phyloP scores from a whole-genome alignment of 2,113 vertebrate genomes.

The Anas platyrhynchos region DNA sequence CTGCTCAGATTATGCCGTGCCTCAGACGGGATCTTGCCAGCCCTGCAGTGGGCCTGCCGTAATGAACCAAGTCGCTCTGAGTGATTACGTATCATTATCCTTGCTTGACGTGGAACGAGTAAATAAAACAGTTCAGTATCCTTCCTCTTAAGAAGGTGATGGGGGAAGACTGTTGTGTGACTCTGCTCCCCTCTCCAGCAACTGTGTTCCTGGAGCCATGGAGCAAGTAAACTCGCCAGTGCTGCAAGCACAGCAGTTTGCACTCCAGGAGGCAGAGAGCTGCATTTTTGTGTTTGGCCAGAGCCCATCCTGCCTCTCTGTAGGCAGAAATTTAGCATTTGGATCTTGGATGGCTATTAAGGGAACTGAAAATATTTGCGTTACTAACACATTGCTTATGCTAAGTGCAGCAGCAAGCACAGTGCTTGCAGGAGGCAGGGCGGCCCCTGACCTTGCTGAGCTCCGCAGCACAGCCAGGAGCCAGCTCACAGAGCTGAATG shows the following conservation, averaged over 20 bases:
- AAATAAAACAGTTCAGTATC: neutral
- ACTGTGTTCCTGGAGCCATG: neutral
- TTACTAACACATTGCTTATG: neutral
- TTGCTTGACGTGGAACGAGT: accelerated
- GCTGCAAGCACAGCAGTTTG: accelerated
- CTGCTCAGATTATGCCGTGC: accelerated
- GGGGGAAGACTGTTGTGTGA: neutral
- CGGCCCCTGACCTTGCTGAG: neutral
- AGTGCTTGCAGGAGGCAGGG: neutral
- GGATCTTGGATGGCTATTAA: neutral
- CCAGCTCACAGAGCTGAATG: accelerated
- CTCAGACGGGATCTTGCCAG: neutral
- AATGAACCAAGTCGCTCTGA: neutral
- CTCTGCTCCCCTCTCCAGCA: neutral
- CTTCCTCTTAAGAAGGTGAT: neutral
- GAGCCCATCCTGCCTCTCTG: neutral
- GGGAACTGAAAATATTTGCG: neutral
- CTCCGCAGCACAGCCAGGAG: neutral
- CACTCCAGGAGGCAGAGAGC: neutral
- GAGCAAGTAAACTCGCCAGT: accelerated
- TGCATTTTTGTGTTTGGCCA: neutral
- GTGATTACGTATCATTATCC: neutral
- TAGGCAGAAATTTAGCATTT: neutral
- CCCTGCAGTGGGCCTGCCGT: neutral
- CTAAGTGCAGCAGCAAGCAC: accelerated